Conservation (phyloP, 2,888 invertebrate genomes). For the Ophraella communa region DNA sequence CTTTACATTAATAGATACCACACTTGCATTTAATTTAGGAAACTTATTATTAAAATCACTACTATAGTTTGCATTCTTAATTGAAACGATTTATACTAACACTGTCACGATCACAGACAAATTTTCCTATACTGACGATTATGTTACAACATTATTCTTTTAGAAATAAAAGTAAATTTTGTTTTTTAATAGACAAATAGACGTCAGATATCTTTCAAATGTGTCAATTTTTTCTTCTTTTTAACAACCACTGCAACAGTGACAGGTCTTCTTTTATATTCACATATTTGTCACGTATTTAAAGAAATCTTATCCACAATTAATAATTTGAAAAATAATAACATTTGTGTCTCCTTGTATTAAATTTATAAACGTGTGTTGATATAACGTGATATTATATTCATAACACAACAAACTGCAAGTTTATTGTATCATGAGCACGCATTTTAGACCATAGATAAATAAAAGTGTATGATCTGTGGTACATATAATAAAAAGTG, state of each 20-base stretch:
- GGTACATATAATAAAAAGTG: too few species aligned
- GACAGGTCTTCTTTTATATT: neutral
- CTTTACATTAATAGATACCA: slow-evolving; percentile 2
- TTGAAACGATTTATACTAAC: neutral
- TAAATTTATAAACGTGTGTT: too few species aligned
- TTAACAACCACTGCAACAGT: neutral
- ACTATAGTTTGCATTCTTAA: slow-evolving; percentile 15
- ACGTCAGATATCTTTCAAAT: slow-evolving; percentile 1
- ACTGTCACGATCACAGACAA: slow-evolving; percentile 8
- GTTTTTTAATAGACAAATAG: neutral
- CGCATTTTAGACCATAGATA: too few species aligned
- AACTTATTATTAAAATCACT: neutral
- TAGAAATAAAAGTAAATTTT: slow-evolving; percentile 1
- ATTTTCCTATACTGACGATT: neutral
- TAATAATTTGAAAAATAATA: too few species aligned
- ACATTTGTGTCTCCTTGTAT: too few species aligned
- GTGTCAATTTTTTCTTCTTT: neutral
- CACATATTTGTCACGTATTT: too few species aligned
- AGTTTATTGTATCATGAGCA: too few species aligned
- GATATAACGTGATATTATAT: too few species aligned
- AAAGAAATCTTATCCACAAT: too few species aligned
- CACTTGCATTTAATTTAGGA: slow-evolving; percentile 3
- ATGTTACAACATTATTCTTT: neutral
- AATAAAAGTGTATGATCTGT: too few species aligned
- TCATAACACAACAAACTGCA: too few species aligned